Conservation (phyloP, 2,797 vertebrate genomes). For the Hydrophis major region DNA sequence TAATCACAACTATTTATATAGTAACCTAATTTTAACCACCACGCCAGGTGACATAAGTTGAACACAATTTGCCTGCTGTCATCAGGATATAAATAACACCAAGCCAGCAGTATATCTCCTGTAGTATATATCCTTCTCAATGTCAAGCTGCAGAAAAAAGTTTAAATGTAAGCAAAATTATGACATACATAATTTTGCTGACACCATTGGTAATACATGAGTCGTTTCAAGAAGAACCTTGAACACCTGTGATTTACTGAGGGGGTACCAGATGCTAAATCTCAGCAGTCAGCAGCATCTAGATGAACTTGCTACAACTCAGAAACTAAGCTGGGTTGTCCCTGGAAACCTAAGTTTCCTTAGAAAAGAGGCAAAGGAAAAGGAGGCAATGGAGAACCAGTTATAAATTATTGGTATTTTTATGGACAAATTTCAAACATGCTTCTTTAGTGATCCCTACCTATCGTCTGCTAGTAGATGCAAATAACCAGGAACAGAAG, state of each 20-base stretch:
- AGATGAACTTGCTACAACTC: neutral
- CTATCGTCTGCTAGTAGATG: neutral
- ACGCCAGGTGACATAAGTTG: slow-evolving; percentile 15
- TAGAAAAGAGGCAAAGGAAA: neutral
- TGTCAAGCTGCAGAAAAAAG: slow-evolving; percentile 13
- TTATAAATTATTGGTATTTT: neutral
- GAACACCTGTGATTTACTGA: slow-evolving; percentile 13
- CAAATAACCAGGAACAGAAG: neutral
- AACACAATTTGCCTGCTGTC: neutral
- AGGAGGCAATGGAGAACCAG: neutral
- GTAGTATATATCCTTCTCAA: slow-evolving; percentile 4
- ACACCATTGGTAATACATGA: neutral
- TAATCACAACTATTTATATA: slow-evolving; percentile 18
- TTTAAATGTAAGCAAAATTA: slow-evolving; percentile 30
- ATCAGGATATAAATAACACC: neutral
- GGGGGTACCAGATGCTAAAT: neutral
- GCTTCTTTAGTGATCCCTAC: neutral
- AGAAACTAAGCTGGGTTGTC: neutral
- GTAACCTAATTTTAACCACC: neutral
- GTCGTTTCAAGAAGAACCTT: slow-evolving; percentile 1
- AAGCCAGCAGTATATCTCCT: slow-evolving; percentile 7
- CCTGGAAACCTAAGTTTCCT: neutral
- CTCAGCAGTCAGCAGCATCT: neutral
- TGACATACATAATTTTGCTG: neutral
- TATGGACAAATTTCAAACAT: neutral